Conservation (phyloP, 2,888 invertebrate species). For the Desoria tigrina region DNA sequence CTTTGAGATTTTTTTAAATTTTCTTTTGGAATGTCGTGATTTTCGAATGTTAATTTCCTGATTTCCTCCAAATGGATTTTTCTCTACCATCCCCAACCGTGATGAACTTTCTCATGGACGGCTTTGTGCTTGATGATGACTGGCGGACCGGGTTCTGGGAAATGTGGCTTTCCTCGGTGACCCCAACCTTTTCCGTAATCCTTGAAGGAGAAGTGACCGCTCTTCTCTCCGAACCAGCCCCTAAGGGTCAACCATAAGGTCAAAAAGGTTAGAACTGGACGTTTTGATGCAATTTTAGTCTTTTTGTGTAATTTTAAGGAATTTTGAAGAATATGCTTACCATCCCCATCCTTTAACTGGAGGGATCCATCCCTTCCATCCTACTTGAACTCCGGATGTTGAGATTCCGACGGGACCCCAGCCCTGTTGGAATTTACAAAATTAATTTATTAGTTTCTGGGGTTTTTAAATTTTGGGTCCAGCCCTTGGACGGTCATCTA, state of each 20-base stretch:
- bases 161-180: constrained; percentile 34
- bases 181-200: constrained; percentile 39
- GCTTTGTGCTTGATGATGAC: constrained; percentile 37
- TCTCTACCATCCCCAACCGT: constrained; percentile 21
- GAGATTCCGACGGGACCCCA: constrained; percentile 28
- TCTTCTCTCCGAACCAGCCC: constrained; percentile 32
- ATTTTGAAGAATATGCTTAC: constrained; percentile 20
- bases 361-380: constrained; percentile 45
- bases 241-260: constrained; percentile 16
- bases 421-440: no score
- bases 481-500: no score
- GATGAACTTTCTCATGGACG: constrained; percentile 26
- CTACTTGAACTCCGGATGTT: constrained; percentile 37
- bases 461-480: no score
- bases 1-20: no score
- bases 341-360: constrained; percentile 39
- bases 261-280: constrained; percentile 1
- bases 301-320: background rate
- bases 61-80: no score
- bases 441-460: background rate
- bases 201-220: constrained; percentile 33
- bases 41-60: no score
- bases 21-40: no score
- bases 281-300: background rate
- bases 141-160: constrained; percentile 41